Base-by-base conservation (phyloP, 1,140 invertebrate genomes). In the Danaus plexippus region DNA sequence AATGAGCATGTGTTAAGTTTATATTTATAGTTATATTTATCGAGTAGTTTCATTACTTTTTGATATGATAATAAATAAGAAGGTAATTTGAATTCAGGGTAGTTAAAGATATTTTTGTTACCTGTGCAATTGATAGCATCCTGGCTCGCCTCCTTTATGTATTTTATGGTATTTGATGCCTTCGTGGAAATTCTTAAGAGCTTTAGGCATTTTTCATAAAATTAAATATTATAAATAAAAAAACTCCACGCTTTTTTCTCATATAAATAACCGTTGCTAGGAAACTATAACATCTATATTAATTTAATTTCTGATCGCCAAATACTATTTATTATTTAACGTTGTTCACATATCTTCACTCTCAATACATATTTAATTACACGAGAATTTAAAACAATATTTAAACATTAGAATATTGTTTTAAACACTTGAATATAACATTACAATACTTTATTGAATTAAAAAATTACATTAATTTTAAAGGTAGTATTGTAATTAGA, bases 81-180 rank as follows among this genome's bases (percentile, higher is more conserved):
- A 32, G 22, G 22, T 32, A 7, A 6, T 32, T 32, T 32, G 22
- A 32, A 32, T 5, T 32, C 22, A 32, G 7, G 4, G 22, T 0
- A 7, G 7, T 6, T 32, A 32, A 32, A 47, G 15, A 42, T 42
- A 13, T 3, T 54, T 10, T 47, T 47, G 5, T 40, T 69, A 83
- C 81, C 73, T 83, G 57, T 85, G 82, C 43, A 85, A 52, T 56
- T 83, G 82, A 47, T 83, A 85, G 52, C 82, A 85, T 1, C 82
- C 80, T 0, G 74, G 72, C 15, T 81, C 72, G 43, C 57, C 69
- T 2, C 80, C 82, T 60, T 67, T 73, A 5, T 47, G 45, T 0
- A 83, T 60, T 5, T 52, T 54, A 54, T 83, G 77, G 52, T 85
- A 85, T 40, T 71, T 71, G 22, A 83, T 76, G 6, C 69, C 72